Evolutionary conservation across 2,113 vertebrate species (phyloP), one percentile per base, ranked within the genome.

Genomic region (Epinephelus fuscoguttatus): DNA sequence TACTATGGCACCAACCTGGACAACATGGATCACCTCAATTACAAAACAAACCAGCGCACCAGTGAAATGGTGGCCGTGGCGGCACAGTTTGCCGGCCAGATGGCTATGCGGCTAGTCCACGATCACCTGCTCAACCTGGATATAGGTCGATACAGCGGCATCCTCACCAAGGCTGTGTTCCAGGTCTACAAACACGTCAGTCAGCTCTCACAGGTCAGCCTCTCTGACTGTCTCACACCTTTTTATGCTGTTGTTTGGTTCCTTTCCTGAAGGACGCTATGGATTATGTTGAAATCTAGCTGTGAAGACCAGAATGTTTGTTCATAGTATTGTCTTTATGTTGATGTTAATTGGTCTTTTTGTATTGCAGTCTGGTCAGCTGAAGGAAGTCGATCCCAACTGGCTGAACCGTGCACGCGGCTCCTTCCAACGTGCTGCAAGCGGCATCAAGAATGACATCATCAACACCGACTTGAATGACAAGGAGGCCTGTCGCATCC

Each of bases 391-490:
- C 64, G 94, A 59, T 59, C 67, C 92, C 0, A 73, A 63, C 4
- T 99, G 98, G 98, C 85, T 99, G 19, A 90, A 4, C 30, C 87
- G 71, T 4, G 98, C 97, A n/a, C 85, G 85, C 15, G 95, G 96
- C 45, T 96, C 97, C 72, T 99, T 95, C 55, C 57, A 63, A 5
- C 93, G 97, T 14, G 97, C 97, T 1, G 91, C 89, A 3, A 15
- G 2, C 0, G 4, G 11, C 19, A 91, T 99, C 78, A 82, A n/a
- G 2, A 57, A 0, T 0, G 92, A 92, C 56, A 91, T 96, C 0
- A 0, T 0, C 1, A 95, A 94, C 47, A 96, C 96, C 0, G 96
- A 98, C 87, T 47, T 85, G 14, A 85, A 80, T 0, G 92, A 97
- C 80, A 78, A 17, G 13, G 88, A 95, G 11, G 80, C 96, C 72